A percentile compares a stretch with the other conserved stretches of the same genome.
Conservation (phyloP, 2,888 invertebrate species). For the Nipponacmea schrenckii region DNA sequence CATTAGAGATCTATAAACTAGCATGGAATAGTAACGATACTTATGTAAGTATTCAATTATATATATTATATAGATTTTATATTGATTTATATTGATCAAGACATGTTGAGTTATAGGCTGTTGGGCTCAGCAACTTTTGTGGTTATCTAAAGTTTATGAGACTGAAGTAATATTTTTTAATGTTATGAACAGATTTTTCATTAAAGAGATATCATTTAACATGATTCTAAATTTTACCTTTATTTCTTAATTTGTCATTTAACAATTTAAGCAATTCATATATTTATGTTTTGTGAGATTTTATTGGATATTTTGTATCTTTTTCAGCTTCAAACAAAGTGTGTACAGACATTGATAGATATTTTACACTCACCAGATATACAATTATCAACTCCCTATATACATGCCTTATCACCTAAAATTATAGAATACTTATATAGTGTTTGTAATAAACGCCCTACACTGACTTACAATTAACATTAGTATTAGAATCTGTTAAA, state of each 20-base stretch:
- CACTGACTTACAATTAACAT: slow-evolving; percentile 78
- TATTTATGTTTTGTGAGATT: not conserved
- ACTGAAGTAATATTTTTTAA: too few relatives aligned
- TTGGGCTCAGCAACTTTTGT: too few relatives aligned
- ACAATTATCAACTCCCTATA: slow-evolving; percentile 80
- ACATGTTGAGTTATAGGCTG: too few relatives aligned
- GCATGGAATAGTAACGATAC: slow-evolving; percentile 70
- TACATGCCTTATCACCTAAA: slow-evolving; percentile 83
- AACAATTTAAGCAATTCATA: not conserved
- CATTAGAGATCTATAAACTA: slow-evolving; percentile 90
- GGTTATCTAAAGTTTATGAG: too few relatives aligned
- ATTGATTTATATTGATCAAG: too few relatives aligned
- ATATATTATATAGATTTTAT: too few relatives aligned
- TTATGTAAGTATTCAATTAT: too few relatives aligned
- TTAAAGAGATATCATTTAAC: too few relatives aligned
- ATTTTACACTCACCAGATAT: slow-evolving; percentile 81
- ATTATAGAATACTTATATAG: slow-evolving; percentile 81
- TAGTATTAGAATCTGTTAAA: slow-evolving; percentile 79
- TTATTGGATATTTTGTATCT: too few relatives aligned
- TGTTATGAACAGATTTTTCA: too few relatives aligned
- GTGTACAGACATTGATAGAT: slow-evolving; percentile 81
- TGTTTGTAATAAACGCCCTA: slow-evolving; percentile 74
- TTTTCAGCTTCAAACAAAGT: slow-evolving; percentile 78
- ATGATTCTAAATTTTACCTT: slow-evolving; percentile 5
- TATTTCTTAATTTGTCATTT: slow-evolving; percentile 8